Base-by-base conservation (phyloP, 2,888 invertebrate species). In the Tolmerus cingulatus region DNA sequence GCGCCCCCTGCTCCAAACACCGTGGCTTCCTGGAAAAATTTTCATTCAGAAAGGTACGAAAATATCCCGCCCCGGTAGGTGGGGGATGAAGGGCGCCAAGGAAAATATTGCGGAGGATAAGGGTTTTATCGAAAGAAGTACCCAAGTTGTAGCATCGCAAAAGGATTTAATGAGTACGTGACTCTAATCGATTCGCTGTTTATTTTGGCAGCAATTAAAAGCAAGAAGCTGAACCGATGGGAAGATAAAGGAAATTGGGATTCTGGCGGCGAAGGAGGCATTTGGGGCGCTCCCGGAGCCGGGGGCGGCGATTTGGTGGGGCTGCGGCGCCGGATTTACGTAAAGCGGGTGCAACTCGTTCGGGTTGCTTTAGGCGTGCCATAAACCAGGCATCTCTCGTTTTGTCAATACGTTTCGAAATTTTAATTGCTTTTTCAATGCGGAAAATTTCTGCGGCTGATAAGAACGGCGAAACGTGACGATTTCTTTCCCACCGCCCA, bases 201-300 rank as follows among this genome's bases (percentile, higher is more conserved):
- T 88, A 88, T 87, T 87, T 86, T 87, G 84, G 82, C 87, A 88
- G 86, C 88, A 88, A 88, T 88, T 88, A 88, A 88, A 85, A 88
- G 78, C 87, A 77, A 87, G 86, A 77, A 86, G 76, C 66, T 84
- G 66, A 84, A 84, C 57, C 84, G 84, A 66, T 84, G 66, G 84
- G 74, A 66, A 84, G 84, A 84, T 84, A 84, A 84, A 74, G 84
- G 74, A 84, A 84, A 74, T 84, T 84, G 57, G 34, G 66, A 16
- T 66, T 78, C 43, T 86, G 78, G 74, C 37, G 77, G 79, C 66
- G 23, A 19, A 66, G 66, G 66, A 19, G 27, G 19, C 66, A 23
- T 66, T 27, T 66, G 81, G 43, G 14, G 27, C 46, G 51, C 37
- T 37, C 30, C 43, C 23, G 46, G 46, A 16, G 43, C 8, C 23